A percentile compares a stretch with the other conserved stretches of the same genome.
Conservation (phyloP, 1,140 invertebrate genomes). For the Glossosoma conforme region DNA sequence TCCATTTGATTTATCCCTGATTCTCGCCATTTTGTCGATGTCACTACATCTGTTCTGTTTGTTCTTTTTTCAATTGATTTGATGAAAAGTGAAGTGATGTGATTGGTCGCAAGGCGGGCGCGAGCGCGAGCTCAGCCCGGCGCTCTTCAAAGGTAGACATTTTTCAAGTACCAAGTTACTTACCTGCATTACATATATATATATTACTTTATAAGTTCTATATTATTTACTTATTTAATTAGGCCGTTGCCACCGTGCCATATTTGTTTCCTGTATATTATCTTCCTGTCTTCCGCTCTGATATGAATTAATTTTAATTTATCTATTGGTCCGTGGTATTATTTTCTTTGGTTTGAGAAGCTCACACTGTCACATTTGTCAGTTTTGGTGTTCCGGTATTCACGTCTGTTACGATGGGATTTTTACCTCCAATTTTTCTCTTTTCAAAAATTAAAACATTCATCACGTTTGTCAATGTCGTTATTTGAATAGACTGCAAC, state of each 20-base stretch:
- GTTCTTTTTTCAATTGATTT: constrained; percentile 28
- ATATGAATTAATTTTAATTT: constrained; percentile 26
- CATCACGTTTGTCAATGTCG: constrained; percentile 24
- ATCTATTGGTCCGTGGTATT: constrained; percentile 1
- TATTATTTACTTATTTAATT: constrained; percentile 29
- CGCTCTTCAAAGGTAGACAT: constrained; percentile 31
- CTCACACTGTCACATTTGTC: constrained; percentile 2
- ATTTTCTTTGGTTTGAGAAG: constrained; percentile 20
- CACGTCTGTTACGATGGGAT: too few relatives aligned
- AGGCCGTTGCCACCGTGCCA: constrained; percentile 33
- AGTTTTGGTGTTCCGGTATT: too few relatives aligned
- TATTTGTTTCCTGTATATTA: constrained; percentile 30
- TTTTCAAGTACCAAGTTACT: constrained; percentile 42
- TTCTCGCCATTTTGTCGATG: too few relatives aligned
- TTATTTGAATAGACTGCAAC: too few relatives aligned
- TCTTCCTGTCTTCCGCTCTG: constrained; percentile 29
- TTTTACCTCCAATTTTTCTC: constrained; percentile 20
- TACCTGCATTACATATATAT: constrained; percentile 39
- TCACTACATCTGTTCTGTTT: constrained; percentile 28
- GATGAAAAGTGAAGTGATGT: constrained; percentile 33
- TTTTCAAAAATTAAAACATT: constrained; percentile 18
- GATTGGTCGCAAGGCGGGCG: constrained; percentile 33
- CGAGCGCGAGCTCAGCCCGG: constrained; percentile 31
- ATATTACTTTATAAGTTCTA: constrained; percentile 32
- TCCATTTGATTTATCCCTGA: too few relatives aligned